These are phyloP conservation scores for Epinotia bilunana DNA, from an alignment of 2,888 invertebrate genomes.

Conservation along the genomic window DNA sequence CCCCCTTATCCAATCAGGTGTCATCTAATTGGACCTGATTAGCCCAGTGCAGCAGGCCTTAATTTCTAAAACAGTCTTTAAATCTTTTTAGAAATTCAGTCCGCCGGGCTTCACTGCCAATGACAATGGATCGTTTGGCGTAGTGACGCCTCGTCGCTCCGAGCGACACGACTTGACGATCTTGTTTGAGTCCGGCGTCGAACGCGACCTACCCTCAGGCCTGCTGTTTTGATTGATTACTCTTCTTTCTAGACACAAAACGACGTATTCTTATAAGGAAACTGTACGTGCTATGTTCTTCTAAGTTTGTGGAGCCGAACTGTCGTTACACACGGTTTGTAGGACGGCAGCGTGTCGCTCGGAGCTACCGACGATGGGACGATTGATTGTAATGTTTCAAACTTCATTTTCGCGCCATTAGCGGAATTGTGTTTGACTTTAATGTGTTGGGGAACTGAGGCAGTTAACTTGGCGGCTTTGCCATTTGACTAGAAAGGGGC, in stretches of 20 bases:
- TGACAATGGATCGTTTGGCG: slow-evolving; percentile 26
- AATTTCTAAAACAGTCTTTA: not conserved
- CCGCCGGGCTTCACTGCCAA: not conserved
- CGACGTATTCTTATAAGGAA: slow-evolving; percentile 3
- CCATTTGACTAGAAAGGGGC: not conserved
- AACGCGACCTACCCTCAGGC: slow-evolving; percentile 28
- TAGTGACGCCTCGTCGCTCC: slow-evolving; percentile 34
- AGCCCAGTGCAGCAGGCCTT: not conserved
- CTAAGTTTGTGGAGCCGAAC: not conserved
- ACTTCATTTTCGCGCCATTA: slow-evolving; percentile 30
- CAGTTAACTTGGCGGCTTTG: not conserved
- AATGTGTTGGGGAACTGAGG: not conserved
- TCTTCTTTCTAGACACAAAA: slow-evolving; percentile 3
- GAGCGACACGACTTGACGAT: slow-evolving; percentile 35
- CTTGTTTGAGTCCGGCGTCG: slow-evolving; percentile 24
- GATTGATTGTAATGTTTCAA: slow-evolving; percentile 31
- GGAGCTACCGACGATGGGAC: slow-evolving; percentile 20
- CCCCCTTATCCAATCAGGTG: too few relatives aligned
- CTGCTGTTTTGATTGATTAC: slow-evolving; percentile 18
- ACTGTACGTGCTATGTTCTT: slow-evolving; percentile 5
- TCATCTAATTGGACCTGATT: too few relatives aligned
- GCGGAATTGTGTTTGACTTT: slow-evolving; percentile 19
- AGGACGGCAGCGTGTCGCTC: slow-evolving; percentile 9
- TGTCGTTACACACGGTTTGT: slow-evolving; percentile 6
- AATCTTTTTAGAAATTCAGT: not conserved